Evolutionary conservation across 2,888 invertebrate species (phyloP), one percentile per base, ranked within the genome.

Genomic region (Sicus ferrugineus): DNA sequence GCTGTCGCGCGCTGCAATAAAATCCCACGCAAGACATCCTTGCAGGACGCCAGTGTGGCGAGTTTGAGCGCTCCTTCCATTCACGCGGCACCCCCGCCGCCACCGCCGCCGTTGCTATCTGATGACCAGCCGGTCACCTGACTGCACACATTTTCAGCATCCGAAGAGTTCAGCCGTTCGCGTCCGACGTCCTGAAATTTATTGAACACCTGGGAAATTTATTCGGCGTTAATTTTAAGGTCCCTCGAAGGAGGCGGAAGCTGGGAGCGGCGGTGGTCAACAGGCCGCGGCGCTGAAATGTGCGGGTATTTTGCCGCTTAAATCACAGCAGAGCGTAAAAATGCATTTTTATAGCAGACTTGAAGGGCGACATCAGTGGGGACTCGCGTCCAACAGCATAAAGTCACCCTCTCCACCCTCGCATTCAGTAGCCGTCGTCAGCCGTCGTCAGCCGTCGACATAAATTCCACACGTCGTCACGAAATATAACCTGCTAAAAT

Each of bases 181-280:
- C 46, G 67, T 31, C 46, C 42, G 21, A 48, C 46, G 46, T 67
- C 58, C 46, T 26, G 67, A 46, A 67, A 67, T 67, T 67, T 67
- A 67, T 67, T 56, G 67, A 67, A 58, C 58, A 67, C 58, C 46
- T 48, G 67, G 67, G 58, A 67, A 67, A 67, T 67, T 67, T 67
- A 67, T 67, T 67, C 48, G 58, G 48, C 58, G 67, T 56, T 58
- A 42, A 58, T 48, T 58, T 66, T 28, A 67, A 58, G 42, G 56
- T 31, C 66, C 64, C 23, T 38, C 54, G 31, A 56, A 30, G 21
- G 7, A 50, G 63, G 21, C 46, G 67, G 66, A 65, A 52, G 28
- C 66, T 26, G 28, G n/a, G 38, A 66, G 56, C 56, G 31, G 23
- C 14, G 38, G 56, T 28, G 26, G 28, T 56, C 56, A 56, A 56